Conservation (phyloP, 1,140 invertebrate species). For the Hirudo medicinalis region DNA sequence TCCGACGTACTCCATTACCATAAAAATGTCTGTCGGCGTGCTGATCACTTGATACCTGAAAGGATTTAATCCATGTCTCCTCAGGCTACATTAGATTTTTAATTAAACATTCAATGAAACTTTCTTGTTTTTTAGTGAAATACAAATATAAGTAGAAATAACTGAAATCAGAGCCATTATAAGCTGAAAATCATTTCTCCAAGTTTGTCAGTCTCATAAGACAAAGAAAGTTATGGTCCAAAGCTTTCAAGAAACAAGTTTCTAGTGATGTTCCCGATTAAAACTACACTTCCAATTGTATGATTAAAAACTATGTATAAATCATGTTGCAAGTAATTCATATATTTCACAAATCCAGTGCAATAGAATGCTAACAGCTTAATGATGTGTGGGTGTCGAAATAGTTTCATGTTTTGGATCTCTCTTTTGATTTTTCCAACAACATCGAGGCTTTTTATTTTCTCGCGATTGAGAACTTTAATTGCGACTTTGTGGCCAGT, state of each 20-base stretch:
- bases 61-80: neutral
- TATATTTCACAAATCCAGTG: neutral
- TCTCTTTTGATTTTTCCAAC: slow-evolving; percentile 95
- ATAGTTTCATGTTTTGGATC: slow-evolving; percentile 97
- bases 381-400: slow-evolving; percentile 99
- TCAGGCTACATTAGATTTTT: neutral
- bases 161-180: neutral
- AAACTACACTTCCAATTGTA: neutral
- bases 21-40: slow-evolving; percentile 96
- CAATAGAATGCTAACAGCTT: slow-evolving; percentile 60
- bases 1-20: slow-evolving; percentile 88
- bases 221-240: neutral
- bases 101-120: neutral
- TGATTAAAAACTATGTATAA: neutral
- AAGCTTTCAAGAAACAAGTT: neutral
- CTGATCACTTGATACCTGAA: slow-evolving; percentile 71
- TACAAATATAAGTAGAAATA: neutral
- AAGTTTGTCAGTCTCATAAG: neutral
- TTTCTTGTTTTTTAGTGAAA: neutral
- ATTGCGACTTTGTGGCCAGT: slow-evolving; percentile 97
- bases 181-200: slow-evolving; percentile 11
- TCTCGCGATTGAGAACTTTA: slow-evolving; percentile 94
- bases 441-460: slow-evolving; percentile 97
- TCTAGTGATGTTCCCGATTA: neutral
- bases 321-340: neutral